Evolutionary conservation across 2,113 vertebrate genomes (phyloP).

Genomic region (Vireo altiloquus): DNA sequence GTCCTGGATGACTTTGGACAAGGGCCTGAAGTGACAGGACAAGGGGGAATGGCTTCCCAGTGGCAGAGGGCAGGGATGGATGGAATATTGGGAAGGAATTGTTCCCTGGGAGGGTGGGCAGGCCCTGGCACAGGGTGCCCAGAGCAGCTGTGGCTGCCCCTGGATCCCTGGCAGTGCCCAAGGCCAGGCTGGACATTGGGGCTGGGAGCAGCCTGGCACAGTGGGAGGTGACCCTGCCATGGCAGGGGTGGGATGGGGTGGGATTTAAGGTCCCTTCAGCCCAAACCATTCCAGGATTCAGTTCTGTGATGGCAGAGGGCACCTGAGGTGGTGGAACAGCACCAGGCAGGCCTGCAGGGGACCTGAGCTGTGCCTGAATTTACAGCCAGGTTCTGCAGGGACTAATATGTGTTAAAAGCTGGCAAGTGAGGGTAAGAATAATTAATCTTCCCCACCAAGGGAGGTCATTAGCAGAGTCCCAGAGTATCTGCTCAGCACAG

Average conservation of each 20-base stretch:
- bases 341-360: not conserved
- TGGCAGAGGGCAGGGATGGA: not conserved
- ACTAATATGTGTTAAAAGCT: not conserved
- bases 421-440: not conserved
- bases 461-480: not conserved
- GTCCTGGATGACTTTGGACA: not conserved
- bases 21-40: not conserved
- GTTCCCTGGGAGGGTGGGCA: accelerated
- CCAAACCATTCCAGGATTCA: not conserved
- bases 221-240: not conserved
- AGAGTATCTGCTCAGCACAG: not conserved
- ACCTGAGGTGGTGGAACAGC: not conserved
- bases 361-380: not conserved
- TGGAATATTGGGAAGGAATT: not conserved
- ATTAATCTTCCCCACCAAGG: not conserved
- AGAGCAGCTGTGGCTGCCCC: not conserved
- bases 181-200: not conserved
- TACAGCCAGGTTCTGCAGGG: not conserved
- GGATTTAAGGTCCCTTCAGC: not conserved
- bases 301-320: not conserved
- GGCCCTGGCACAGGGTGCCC: not conserved
- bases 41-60: not conserved
- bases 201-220: not conserved
- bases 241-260: not conserved
- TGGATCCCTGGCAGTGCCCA: not conserved